Percentiles rank a stretch among this genome's conserved stretches.
Conservation (phyloP, 2,113 vertebrate genomes). For the Protobothrops mucrosquamatus region DNA sequence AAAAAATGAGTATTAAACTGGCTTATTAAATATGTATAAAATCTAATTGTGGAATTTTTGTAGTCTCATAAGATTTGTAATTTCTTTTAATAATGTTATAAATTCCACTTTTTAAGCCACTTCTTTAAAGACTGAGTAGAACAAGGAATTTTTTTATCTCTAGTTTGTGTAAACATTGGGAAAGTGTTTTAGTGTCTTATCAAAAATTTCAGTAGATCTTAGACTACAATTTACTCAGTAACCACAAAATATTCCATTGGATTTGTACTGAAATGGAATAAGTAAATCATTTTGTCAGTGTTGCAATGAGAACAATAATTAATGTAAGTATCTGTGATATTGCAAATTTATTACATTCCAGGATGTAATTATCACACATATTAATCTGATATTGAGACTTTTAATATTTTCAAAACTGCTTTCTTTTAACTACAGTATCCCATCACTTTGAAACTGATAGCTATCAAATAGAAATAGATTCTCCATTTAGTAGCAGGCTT, state of each 20-base stretch:
- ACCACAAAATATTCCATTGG: neutral
- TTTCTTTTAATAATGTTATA: neutral
- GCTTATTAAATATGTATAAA: neutral
- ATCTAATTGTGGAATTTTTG: neutral
- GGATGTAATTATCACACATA: neutral
- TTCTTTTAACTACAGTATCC: neutral
- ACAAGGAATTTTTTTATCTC: neutral
- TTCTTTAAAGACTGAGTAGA: neutral
- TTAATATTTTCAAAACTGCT: neutral
- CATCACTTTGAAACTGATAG: neutral
- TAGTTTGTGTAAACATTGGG: neutral
- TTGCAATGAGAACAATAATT: neutral
- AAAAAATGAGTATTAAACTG: neutral
- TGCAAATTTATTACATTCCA: neutral
- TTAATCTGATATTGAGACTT: neutral
- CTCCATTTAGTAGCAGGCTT: neutral
- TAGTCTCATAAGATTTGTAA: neutral
- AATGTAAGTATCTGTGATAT: neutral
- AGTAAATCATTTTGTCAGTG: neutral
- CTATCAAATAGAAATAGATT: neutral
- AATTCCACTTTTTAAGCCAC: neutral
- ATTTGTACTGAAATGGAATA: neutral
- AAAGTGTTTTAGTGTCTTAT: neutral
- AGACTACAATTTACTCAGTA: neutral
- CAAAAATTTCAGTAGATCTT: neutral